Conservation (phyloP, 2,797 vertebrate species). For the Smutsia gigantea region DNA sequence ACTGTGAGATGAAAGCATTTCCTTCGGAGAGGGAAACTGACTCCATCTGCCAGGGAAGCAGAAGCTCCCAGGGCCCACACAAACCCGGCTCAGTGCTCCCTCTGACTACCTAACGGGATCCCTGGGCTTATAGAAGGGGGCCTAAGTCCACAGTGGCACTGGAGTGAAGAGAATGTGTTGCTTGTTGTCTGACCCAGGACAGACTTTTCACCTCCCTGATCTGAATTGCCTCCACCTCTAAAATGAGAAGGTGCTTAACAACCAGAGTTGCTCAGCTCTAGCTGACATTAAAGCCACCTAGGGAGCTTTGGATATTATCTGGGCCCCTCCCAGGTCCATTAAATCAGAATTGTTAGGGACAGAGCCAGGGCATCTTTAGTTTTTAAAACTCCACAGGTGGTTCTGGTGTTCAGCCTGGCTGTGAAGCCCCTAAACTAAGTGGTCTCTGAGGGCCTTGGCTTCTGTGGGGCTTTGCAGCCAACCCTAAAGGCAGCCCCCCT, state of each 20-base stretch:
- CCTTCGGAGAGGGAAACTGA: neutral
- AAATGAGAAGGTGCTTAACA: neutral
- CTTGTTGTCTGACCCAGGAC: too few relatives aligned
- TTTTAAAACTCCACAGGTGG: neutral
- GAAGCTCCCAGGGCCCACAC: neutral
- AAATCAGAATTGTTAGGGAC: neutral
- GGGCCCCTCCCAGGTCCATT: neutral
- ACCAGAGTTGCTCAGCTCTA: neutral
- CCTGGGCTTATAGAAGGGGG: too few relatives aligned
- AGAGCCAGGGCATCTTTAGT: neutral
- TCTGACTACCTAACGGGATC: neutral
- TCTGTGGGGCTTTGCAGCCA: neutral
- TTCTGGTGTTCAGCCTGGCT: neutral
- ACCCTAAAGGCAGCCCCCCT: neutral
- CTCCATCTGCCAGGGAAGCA: neutral
- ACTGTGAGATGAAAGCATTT: fast-evolving
- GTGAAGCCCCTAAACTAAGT: neutral
- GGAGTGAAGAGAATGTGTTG: neutral
- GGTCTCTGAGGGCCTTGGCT: neutral
- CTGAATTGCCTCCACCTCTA: neutral
- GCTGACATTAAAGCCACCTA: neutral
- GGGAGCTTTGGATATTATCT: neutral
- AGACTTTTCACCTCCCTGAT: neutral
- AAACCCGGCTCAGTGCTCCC: neutral
- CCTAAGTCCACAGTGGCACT: fast-evolving